Evolutionary conservation across 2,113 vertebrate genomes (phyloP), one percentile per base, ranked within the genome.

Genomic region (Hemibagrus wyckioides): DNA sequence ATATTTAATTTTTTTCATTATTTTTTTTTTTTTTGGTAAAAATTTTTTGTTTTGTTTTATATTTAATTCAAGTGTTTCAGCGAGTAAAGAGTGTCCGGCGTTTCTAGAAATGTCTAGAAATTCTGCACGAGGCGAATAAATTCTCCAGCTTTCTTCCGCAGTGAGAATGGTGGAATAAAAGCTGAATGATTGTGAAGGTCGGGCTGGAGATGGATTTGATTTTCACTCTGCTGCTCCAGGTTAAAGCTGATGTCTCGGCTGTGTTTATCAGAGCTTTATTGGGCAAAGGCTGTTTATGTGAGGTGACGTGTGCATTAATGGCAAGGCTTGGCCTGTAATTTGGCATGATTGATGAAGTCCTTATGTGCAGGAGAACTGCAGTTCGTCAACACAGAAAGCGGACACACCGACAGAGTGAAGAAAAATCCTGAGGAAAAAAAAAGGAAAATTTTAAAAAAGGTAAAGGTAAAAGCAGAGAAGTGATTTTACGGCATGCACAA

Each of bases 271-370:
- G 65, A 79, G 75, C 30, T 59, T 63, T 87, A 83, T 91, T 61
- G 59, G 81, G 88, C 56, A 88, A 89, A 90, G 92, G 90, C 93
- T 93, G 92, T 96, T 96, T 94, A 93, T 94, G 92, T 93, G 85
- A 93, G 90, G 91, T 92, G 92, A 90, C 90, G 93, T 96, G 67
- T 95, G 93, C 92, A 86, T 94, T 90, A 91, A 90, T 89, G 94
- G 94, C 93, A 92, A 93, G 94, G 94, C 91, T 95, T 95, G 95
- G 94, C 93, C 93, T 95, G 95, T 96, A 96, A 97, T 97, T 97
- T 96, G 95, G 94, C 94, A 96, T 97, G 97, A 97, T 97, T 96
- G 97, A 97, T 97, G 96, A 94, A 91, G 94, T 95, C 95, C 94
- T 92, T 92, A 93, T 94, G 92, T 94, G 93, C 88, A 91, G 92